These are phyloP conservation scores for Gorsachius goisagi DNA, from an alignment of 2,113 vertebrate genomes.

Conservation along the genomic window DNA sequence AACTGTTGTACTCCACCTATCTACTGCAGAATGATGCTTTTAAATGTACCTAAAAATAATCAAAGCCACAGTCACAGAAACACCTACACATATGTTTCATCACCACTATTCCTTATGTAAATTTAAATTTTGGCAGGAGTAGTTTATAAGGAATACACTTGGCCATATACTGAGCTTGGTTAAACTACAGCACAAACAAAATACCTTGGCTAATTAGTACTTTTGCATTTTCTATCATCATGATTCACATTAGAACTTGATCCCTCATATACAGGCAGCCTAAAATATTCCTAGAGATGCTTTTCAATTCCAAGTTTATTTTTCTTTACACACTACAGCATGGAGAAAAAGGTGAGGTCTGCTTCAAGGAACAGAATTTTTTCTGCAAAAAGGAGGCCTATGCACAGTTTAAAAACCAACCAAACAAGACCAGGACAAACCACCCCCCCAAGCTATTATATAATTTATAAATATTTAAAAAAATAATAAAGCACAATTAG, in stretches of 20 bases:
- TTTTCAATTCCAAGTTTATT: not conserved
- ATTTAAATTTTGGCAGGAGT: not conserved
- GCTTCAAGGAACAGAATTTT: not conserved
- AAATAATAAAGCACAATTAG: not conserved
- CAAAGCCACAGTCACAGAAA: not conserved
- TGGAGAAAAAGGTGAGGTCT: not conserved
- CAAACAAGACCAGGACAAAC: not conserved
- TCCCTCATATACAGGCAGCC: not conserved
- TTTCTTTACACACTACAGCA: not conserved
- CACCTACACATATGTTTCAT: not conserved
- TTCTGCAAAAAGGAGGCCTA: not conserved
- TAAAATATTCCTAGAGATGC: not conserved
- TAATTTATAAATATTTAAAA: not conserved
- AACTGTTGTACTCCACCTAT: not conserved
- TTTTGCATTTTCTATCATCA: not conserved
- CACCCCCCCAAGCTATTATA: not conserved
- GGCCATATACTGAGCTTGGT: not conserved
- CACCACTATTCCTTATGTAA: not conserved
- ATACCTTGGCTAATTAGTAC: not conserved
- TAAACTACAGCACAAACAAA: not conserved
- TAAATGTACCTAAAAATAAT: not conserved
- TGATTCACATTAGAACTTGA: not conserved
- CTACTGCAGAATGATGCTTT: not conserved
- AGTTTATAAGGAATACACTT: not conserved
- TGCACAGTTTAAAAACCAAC: not conserved